Evolutionary conservation across 2,888 invertebrate genomes (phyloP).

Genomic region (Aethes cnicana): DNA sequence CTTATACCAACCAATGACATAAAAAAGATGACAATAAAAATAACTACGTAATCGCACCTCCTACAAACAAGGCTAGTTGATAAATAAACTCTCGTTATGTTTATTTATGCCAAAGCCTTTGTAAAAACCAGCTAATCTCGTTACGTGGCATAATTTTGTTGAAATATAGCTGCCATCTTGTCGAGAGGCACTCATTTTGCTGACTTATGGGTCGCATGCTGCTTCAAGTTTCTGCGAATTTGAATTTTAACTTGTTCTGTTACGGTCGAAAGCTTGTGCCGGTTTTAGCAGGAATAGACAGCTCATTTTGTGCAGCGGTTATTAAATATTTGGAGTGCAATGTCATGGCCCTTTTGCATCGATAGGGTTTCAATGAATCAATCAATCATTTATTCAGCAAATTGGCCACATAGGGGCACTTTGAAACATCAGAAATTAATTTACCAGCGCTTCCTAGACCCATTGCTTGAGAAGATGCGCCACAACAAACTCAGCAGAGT

Average conservation of each 20-base stretch:
- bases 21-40: too few species aligned
- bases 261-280: not conserved
- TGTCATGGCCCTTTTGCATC: constrained; percentile 19
- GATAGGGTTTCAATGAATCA: constrained; percentile 17
- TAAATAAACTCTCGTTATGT: not conserved
- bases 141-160: constrained; percentile 54
- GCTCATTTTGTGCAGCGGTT: constrained; percentile 24
- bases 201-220: constrained; percentile 43
- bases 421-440: too few species aligned
- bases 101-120: constrained; percentile 10
- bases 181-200: constrained; percentile 55
- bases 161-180: constrained; percentile 57
- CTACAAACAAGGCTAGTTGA: not conserved
- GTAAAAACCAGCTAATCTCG: constrained; percentile 46
- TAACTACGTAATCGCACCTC: too few species aligned
- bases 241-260: not conserved
- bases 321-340: constrained; percentile 30
- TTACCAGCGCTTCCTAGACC: too few species aligned
- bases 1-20: too few species aligned
- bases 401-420: too few species aligned
- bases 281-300: not conserved
- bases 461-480: too few species aligned
- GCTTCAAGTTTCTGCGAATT: not conserved
- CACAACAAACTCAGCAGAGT: too few species aligned
- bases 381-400: too few species aligned